Base-by-base conservation (phyloP, 2,888 invertebrate genomes). In the Adelognathus sp. region DNA sequence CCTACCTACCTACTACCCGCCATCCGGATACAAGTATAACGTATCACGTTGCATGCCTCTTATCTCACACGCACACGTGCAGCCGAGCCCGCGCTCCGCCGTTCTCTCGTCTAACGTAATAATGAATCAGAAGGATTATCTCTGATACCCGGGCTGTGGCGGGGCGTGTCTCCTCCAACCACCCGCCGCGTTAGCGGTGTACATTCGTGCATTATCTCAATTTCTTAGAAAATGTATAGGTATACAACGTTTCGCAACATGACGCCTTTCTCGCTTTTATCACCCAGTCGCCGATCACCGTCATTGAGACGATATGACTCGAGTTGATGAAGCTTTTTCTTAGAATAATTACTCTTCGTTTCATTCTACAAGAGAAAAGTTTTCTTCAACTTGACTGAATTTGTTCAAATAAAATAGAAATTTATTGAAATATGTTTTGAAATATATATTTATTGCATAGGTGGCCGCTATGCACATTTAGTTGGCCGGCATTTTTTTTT, bases 61-160 rank as follows among this genome's bases (percentile, higher is more conserved):
- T 88, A 87, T 87, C 86, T 83, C 52, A 71, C 76, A 76, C 79
- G 70, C 74, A 79, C 73, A 76, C 79, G 67, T 67, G 71, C 71
- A 52, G 54, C 33, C 70, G 39, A 31, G 64, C 72, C 56, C 50
- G 24, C 39, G 52, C 31, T 36, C 27, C 54, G 39, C 66, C 6
- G 33, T 41, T 61, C 71, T 63, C 41, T 31, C 71, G 66, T 76
- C 76, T 83, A 88, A 88, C 86, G 82, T 86, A 87, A 88, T 86
- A 88, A 88, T 88, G 88, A 87, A 88, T 88, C 86, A 87, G 82
- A 75, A n/a, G 80, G 84, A 86, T 87, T 86, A 88, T 86, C 86
- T 86, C 60, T 44, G 71, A 76, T 58, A 76, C 71, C 54, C n/a
- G 79, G 76, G 81, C 75, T 63, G 67, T 71, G 77, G 77, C n/a